A percentile compares a stretch with the other conserved stretches of the same genome.
phyloP scores from a whole-genome alignment of 2,797 vertebrate species.

The Xenopus petersii region DNA sequence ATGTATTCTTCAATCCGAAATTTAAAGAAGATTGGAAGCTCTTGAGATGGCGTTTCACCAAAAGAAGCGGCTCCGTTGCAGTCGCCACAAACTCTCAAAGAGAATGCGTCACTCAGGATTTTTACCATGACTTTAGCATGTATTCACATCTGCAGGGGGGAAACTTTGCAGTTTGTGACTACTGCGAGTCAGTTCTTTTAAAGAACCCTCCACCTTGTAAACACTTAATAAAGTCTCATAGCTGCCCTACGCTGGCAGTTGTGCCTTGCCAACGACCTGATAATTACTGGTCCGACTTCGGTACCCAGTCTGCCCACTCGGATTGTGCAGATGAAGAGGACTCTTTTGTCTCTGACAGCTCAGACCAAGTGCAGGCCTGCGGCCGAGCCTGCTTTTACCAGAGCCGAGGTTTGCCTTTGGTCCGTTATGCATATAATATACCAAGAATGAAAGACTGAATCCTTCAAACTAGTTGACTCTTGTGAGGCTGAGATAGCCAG shows the following conservation, averaged over 20 bases:
- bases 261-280: constrained; percentile 75
- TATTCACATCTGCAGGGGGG: constrained; percentile 82
- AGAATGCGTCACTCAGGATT: constrained; percentile 67
- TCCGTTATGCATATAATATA: constrained; percentile 90
- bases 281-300: constrained; percentile 85
- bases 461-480: not conserved
- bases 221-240: constrained; percentile 94
- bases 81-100: constrained; percentile 63
- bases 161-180: constrained; percentile 77
- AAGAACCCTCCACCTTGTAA: constrained; percentile 82
- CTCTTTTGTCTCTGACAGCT: constrained; percentile 95
- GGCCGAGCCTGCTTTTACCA: constrained; percentile 95
- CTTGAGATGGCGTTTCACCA: constrained; percentile 63
- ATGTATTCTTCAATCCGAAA: constrained; percentile 92
- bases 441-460: constrained; percentile 85
- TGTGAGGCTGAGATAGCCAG: not conserved
- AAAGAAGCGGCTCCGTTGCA: constrained; percentile 52
- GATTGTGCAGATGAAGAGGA: constrained; percentile 93
- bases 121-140: constrained; percentile 81
- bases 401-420: constrained; percentile 87
- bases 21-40: constrained; percentile 94
- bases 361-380: constrained; percentile 93
- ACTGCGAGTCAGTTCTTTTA: constrained; percentile 81
- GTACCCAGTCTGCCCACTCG: constrained; percentile 86
- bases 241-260: constrained; percentile 83